Evolutionary conservation across 2,797 vertebrate species (phyloP).

Genomic region (Stomatorhinus walkeri): DNA sequence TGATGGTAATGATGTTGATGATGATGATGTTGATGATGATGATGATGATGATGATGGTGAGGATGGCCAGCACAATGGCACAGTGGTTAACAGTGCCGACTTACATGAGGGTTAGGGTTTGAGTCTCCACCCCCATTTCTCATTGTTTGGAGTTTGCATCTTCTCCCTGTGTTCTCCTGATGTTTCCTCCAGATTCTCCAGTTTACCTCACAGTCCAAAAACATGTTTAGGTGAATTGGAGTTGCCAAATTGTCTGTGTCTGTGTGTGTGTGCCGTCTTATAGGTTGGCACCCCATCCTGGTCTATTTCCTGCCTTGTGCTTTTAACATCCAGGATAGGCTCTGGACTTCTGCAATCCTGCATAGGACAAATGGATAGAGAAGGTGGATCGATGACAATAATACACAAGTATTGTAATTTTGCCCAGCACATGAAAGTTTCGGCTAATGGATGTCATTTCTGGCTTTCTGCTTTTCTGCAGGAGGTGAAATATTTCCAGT

Average conservation of each 20-base stretch:
- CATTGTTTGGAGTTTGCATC: neutral
- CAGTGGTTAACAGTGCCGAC: neutral
- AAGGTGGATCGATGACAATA: neutral
- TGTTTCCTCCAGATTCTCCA: neutral
- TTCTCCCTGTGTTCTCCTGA: neutral
- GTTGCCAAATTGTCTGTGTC: neutral
- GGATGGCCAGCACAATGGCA: neutral
- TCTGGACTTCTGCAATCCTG: neutral
- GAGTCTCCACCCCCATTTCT: neutral
- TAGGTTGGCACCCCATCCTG: neutral
- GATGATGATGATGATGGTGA: neutral
- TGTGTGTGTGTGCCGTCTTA: neutral
- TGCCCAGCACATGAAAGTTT: neutral
- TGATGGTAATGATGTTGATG: neutral
- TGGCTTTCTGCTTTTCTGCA: slow-evolving; percentile 31
- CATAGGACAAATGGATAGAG: neutral
- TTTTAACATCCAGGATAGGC: neutral
- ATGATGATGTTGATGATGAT: neutral
- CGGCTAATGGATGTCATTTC: neutral
- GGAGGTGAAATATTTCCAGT: slow-evolving; percentile 82
- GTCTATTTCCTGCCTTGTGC: neutral
- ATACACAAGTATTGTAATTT: neutral
- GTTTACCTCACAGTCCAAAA: neutral
- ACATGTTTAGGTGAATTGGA: neutral
- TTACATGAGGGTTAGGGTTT: neutral